These are phyloP conservation scores for Panagrolaimus sp. DNA, from an alignment of 1,140 invertebrate species.

Conservation along the genomic window DNA sequence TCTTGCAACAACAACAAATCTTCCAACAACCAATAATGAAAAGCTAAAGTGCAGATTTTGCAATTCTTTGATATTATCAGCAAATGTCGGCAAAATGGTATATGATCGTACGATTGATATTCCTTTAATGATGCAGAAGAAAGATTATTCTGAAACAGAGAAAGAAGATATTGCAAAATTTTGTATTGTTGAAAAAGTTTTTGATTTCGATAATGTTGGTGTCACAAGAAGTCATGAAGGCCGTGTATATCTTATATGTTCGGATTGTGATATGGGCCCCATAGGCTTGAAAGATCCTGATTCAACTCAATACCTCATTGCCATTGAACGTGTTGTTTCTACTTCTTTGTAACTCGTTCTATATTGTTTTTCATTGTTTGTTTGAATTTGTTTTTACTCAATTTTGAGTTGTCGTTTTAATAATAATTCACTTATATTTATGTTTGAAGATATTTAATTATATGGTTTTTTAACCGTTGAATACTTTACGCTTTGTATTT, in stretches of 20 bases:
- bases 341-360: not conserved
- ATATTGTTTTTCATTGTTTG: not conserved
- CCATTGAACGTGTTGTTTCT: slow-evolving; percentile 3
- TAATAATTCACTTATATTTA: no score
- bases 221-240: not conserved
- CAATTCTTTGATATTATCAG: not conserved
- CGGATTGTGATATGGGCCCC: slow-evolving; percentile 2
- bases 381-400: not conserved
- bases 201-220: slow-evolving; percentile 7
- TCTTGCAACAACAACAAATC: not conserved
- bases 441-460: no score
- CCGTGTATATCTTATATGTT: not conserved
- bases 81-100: not conserved
- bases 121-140: slow-evolving; percentile 9
- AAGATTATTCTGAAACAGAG: not conserved
- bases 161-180: slow-evolving; percentile 2
- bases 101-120: not conserved
- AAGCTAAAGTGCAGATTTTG: not conserved
- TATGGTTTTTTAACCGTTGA: no score
- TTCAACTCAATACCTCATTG: not conserved
- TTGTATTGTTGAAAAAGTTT: not conserved
- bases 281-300: not conserved
- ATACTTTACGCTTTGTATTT: no score
- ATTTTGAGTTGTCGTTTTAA: not conserved
- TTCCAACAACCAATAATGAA: not conserved